Evolutionary conservation across 2,113 vertebrate genomes (phyloP).

Genomic region (Sinocyclocheilus grahami): DNA sequence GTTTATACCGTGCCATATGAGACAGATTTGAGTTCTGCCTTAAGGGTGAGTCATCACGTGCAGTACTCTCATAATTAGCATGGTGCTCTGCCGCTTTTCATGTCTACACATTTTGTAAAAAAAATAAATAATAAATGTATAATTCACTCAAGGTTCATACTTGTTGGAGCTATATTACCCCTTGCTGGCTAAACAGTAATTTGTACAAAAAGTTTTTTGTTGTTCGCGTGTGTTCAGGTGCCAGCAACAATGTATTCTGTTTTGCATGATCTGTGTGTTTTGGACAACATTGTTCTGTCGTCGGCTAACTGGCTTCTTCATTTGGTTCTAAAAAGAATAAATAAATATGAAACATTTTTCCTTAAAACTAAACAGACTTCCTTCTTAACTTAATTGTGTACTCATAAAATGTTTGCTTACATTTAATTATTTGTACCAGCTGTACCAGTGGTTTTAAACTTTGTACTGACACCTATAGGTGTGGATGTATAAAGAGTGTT

Average conservation of each 20-base stretch:
- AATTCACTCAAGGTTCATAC: constrained; percentile 50
- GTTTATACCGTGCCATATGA: constrained; percentile 24
- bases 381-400: neutral
- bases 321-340: neutral
- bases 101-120: neutral
- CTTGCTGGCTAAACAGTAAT: neutral
- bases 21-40: constrained; percentile 47
- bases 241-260: neutral
- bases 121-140: constrained; percentile 55
- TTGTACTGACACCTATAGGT: neutral
- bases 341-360: neutral
- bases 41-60: constrained; percentile 49
- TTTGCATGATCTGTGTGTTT: neutral
- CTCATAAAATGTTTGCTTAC: neutral
- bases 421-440: neutral
- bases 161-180: neutral
- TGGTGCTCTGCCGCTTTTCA: constrained; percentile 52
- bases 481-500: neutral
- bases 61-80: constrained; percentile 64
- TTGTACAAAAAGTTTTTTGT: neutral
- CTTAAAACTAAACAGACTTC: neutral
- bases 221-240: neutral
- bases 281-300: neutral
- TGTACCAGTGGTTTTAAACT: neutral
- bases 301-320: neutral